phyloP scores from a whole-genome alignment of 1,140 invertebrate species.

The Coelopa frigida region DNA sequence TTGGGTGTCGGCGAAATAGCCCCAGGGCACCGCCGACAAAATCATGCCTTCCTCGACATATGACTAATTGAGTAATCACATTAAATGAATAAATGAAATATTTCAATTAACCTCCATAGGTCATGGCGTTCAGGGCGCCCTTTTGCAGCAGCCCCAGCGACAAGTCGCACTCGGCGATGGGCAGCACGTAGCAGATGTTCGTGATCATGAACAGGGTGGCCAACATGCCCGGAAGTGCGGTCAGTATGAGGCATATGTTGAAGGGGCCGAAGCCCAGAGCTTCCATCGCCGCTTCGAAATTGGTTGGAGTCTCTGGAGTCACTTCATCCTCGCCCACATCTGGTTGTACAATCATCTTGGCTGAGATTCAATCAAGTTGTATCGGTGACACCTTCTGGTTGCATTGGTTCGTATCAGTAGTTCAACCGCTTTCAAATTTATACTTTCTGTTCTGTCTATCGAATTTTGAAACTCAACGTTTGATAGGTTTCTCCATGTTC shows the following conservation, averaged over 20 bases:
- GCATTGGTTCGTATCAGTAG: too few species aligned
- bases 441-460: too few species aligned
- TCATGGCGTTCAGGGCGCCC: conserved; percentile 58
- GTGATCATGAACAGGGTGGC: conserved; percentile 57
- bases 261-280: conserved; percentile 58
- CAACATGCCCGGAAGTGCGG: conserved; percentile 54
- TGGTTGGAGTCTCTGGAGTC: too few species aligned
- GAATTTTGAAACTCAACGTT: too few species aligned
- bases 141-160: conserved; percentile 56
- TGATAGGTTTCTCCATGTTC: too few species aligned
- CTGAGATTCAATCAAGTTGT: too few species aligned
- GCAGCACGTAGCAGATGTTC: conserved; percentile 59
- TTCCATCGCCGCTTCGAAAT: conserved; percentile 55
- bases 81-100: too few species aligned
- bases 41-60: conserved; percentile 61
- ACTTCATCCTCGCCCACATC: too few species aligned
- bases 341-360: too few species aligned
- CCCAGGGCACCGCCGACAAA: conserved; percentile 71
- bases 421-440: too few species aligned
- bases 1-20: conserved; percentile 68
- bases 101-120: conserved; percentile 52
- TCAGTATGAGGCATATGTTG: conserved; percentile 54
- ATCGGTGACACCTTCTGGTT: too few species aligned
- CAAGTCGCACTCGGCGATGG: conserved; percentile 63
- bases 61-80: background rate